Conservation (phyloP, 2,797 vertebrate species). For the Muraenolepis orangiensis region DNA sequence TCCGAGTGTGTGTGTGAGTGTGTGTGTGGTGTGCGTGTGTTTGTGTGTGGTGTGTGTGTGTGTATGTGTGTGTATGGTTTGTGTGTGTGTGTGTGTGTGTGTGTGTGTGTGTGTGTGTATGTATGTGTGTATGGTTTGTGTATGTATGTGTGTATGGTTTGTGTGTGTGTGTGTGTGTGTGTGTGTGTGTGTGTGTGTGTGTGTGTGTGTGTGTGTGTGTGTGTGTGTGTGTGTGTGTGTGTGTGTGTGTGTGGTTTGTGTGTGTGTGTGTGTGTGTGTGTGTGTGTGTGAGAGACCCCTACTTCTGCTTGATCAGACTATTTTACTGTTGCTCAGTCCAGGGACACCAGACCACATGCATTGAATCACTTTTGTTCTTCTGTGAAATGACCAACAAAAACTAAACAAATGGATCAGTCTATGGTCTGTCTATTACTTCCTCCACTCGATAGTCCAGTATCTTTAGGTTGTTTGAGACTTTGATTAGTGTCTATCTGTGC, state of each 20-base stretch:
- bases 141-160: too few relatives aligned
- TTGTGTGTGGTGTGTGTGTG: background rate
- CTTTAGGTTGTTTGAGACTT: background rate
- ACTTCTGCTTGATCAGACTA: background rate
- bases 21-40: background rate
- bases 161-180: too few relatives aligned
- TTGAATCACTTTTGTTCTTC: background rate
- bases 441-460: background rate
- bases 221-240: too few relatives aligned
- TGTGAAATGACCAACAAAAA: background rate
- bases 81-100: background rate
- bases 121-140: background rate
- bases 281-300: background rate
- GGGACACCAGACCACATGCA: background rate
- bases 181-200: too few relatives aligned
- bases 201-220: too few relatives aligned
- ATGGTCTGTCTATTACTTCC: background rate
- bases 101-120: background rate
- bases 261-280: too few relatives aligned
- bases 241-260: too few relatives aligned
- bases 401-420: background rate
- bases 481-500: background rate
- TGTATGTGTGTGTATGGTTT: background rate
- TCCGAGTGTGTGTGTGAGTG: background rate
- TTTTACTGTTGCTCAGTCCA: background rate